Conservation (phyloP, 2,113 vertebrate genomes). For the Toxostoma redivivum region DNA sequence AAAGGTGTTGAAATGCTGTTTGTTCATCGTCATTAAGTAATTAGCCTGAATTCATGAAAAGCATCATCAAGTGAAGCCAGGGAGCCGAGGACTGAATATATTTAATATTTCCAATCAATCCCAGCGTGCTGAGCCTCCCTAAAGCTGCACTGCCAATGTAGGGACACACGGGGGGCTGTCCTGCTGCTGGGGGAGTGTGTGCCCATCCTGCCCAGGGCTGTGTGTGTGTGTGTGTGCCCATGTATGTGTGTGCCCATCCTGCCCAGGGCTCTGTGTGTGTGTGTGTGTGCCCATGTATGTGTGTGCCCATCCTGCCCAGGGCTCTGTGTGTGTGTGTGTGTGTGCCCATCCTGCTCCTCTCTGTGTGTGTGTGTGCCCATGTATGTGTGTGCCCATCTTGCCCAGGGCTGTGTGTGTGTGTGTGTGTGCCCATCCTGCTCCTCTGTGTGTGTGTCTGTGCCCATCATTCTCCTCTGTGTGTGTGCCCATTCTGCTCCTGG, state of each 20-base stretch:
- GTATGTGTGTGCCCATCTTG: not conserved
- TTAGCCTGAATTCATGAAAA: conserved; percentile 61
- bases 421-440: too few relatives aligned
- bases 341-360: not conserved
- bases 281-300: too few relatives aligned
- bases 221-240: not conserved
- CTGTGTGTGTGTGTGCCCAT: not conserved
- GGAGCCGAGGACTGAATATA: not conserved
- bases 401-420: not conserved
- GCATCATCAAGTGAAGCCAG: conserved; percentile 49
- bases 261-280: not conserved
- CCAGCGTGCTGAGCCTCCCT: not conserved
- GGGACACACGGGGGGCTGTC: not conserved
- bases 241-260: not conserved
- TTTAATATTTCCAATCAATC: conserved; percentile 48
- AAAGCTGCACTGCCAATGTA: not conserved
- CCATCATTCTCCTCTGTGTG: too few relatives aligned
- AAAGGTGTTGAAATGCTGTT: conserved; percentile 55
- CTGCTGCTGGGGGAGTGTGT: not conserved
- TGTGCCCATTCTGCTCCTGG: not conserved
- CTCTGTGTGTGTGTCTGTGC: too few relatives aligned
- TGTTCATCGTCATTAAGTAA: conserved; percentile 26
- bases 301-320: not conserved
- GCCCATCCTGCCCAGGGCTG: not conserved
- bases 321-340: not conserved